These are phyloP conservation scores for Coluber constrictor DNA, from an alignment of 2,797 vertebrate genomes.

Conservation along the genomic window DNA sequence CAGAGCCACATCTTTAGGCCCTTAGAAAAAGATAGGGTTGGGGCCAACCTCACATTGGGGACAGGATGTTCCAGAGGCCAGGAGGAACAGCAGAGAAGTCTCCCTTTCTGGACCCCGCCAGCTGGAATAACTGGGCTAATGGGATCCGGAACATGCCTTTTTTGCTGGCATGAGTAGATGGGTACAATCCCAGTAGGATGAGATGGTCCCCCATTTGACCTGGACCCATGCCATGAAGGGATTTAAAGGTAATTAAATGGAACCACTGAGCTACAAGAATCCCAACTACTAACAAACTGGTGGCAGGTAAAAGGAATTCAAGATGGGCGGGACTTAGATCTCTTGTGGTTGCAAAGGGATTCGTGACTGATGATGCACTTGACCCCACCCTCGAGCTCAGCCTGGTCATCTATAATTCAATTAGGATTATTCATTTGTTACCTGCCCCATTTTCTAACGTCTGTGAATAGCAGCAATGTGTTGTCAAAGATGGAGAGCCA, in stretches of 20 bases:
- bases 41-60: no score
- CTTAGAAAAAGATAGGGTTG: not conserved
- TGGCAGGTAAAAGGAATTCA: not conserved
- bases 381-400: not conserved
- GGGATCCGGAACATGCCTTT: not conserved
- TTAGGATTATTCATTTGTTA: not conserved
- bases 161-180: not conserved
- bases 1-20: not conserved
- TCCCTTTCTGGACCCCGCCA: not conserved
- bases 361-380: not conserved
- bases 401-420: not conserved
- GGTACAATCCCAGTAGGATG: not conserved
- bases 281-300: not conserved
- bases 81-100: not conserved
- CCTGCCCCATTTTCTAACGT: not conserved
- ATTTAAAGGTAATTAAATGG: no score
- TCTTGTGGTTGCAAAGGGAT: not conserved
- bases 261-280: no score
- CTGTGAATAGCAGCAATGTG: not conserved
- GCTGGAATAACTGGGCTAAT: not conserved
- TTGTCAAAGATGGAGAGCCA: not conserved
- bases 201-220: not conserved
- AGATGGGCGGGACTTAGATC: not conserved
- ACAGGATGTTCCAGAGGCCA: not conserved
- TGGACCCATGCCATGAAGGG: not conserved